A percentile compares a stretch with the other conserved stretches of the same genome.
Evolutionary conservation across 2,888 invertebrate species (phyloP).

Genomic region (Aporophyla nigra): DNA sequence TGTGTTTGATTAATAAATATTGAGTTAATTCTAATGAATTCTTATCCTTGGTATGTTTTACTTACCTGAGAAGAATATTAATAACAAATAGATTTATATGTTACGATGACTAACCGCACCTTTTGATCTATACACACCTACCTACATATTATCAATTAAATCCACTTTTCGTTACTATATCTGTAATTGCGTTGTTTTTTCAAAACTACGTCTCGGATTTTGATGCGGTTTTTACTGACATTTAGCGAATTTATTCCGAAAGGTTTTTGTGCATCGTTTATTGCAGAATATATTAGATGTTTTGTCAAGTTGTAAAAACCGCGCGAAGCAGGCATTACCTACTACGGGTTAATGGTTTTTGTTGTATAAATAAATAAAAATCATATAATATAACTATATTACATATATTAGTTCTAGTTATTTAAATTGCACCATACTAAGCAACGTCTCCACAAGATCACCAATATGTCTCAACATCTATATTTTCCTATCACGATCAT

Average conservation of each 20-base stretch:
- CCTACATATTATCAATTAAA: no score
- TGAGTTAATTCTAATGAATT: slow-evolving; percentile 6
- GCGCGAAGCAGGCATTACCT: no score
- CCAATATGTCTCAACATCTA: background rate
- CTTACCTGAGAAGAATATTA: slow-evolving; percentile 11
- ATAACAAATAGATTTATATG: background rate
- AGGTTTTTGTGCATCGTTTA: no score
- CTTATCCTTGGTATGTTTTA: slow-evolving; percentile 2
- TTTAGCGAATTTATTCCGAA: no score
- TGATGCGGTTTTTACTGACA: no score
- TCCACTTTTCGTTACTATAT: background rate
- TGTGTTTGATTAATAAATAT: background rate
- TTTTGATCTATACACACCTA: background rate
- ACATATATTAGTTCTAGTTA: background rate
- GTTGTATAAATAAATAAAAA: no score
- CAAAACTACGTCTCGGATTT: no score
- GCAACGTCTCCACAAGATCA: background rate
- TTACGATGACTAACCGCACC: background rate
- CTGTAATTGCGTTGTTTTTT: background rate
- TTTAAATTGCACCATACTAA: slow-evolving; percentile 13
- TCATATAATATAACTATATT: no score
- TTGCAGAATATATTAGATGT: no score
- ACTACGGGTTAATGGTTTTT: no score
- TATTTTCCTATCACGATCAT: slow-evolving; percentile 43
- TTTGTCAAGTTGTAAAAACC: no score